phyloP scores from a whole-genome alignment of 2,113 vertebrate species.

The Rattus norvegicus region DNA sequence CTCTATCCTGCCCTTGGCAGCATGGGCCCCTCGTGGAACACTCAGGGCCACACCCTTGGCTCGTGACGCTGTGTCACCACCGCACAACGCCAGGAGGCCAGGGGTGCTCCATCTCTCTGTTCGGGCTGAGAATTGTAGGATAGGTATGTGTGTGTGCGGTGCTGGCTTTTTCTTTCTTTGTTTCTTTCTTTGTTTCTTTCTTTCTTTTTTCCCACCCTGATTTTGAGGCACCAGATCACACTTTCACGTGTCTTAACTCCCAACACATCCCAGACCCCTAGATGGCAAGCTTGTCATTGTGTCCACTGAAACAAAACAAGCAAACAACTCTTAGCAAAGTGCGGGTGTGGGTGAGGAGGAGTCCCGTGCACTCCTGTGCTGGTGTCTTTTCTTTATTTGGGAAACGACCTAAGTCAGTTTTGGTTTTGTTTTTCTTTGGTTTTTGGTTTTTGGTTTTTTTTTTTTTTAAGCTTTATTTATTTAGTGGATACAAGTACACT shows the following conservation, averaged over 20 bases:
- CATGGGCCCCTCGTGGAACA: rapidly evolving
- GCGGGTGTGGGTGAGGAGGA: no score
- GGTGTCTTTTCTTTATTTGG: background rate
- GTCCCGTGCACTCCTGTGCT: rapidly evolving
- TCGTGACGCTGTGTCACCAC: background rate
- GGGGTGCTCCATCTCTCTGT: background rate
- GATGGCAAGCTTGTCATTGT: background rate
- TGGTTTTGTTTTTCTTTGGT: no score
- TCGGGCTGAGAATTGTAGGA: background rate
- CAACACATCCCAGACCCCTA: rapidly evolving
- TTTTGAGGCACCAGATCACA: background rate
- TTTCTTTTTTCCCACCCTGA: rapidly evolving
- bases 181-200: no score
- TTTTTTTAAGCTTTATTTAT: no score
- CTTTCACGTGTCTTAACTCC: no score
- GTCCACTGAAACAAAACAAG: background rate
- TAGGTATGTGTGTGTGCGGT: rapidly evolving
- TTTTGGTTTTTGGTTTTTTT: no score
- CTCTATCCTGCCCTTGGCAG: background rate
- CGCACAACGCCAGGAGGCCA: no score
- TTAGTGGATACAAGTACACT: no score
- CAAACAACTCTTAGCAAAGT: background rate
- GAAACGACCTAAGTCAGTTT: background rate
- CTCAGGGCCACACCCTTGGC: background rate
- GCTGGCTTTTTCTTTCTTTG: no score